Evolutionary conservation across 2,797 vertebrate species (phyloP), one percentile per base, ranked within the genome.

Genomic region (Myotis myotis): DNA sequence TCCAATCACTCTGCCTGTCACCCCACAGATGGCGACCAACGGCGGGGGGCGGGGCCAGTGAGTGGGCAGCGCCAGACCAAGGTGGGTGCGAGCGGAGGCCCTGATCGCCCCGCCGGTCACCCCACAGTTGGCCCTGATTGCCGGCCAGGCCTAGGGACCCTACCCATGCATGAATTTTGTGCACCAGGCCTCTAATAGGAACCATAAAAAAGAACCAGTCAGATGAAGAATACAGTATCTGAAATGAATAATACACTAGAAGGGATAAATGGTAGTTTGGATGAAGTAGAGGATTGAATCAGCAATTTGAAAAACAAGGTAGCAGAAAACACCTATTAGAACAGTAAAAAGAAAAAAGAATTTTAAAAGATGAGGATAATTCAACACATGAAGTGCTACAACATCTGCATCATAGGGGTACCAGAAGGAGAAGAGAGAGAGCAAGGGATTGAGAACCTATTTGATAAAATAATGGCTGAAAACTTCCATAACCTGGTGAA

Each of bases 11-110:
- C 13, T 4, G 47, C 47, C 13, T 3, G 13, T 49, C 4, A 13
- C 13, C 47, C 47, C 13, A 15, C 13, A 49, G 47, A 49, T 4
- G 12, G 47, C 47, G 0, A 49, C 47, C 1, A 1, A 15, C 1
- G 4, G 47, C 0, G 13, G 47, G 13, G 4, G 13, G 47, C 4
- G 1, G 47, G 47, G 13, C 47, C 13, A 4, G 13, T 15, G 47
- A 51, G 49, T 1, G 15, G 49, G 53, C 20, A 8, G 53, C 0
- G 8, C 53, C 53, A 55, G 8, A 20, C 20, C 53, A 55, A 55
- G 53, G 17, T 20, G 8, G 53, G 53, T 22, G 19, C 19, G 3
- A 55, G 20, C 0, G 2, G 8, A 20, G 53, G 53, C 53, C 20
- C 53, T 8, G 8, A 22, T 22, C 53, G 8, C 20, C 53, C 57